phyloP scores from a whole-genome alignment of 2,797 vertebrate genomes.

The Pseudotriccus pelzelni region DNA sequence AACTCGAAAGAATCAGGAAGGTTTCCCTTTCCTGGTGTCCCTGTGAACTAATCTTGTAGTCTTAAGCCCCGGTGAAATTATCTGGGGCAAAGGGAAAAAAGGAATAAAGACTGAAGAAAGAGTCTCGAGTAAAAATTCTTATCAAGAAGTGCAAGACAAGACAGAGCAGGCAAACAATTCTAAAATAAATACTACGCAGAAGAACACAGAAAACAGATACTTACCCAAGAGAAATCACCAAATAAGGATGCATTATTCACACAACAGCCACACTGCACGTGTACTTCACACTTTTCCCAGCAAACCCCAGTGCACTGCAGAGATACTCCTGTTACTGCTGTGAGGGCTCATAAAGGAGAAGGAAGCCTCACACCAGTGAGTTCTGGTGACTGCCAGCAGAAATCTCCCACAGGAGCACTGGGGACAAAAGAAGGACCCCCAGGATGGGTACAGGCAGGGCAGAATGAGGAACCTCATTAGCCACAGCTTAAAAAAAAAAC shows the following conservation, averaged over 20 bases:
- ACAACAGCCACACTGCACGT: not conserved
- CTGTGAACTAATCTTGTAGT: not conserved
- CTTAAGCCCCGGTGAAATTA: not conserved
- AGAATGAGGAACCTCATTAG: not conserved
- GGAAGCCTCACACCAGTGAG: not conserved
- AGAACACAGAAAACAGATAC: not conserved
- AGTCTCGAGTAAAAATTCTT: not conserved
- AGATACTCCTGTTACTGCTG: not conserved
- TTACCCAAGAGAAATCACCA: conserved; percentile 17
- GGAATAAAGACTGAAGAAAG: not conserved
- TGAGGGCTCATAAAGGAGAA: not conserved
- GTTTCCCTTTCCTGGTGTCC: not conserved
- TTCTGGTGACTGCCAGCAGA: not conserved
- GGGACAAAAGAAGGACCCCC: not conserved
- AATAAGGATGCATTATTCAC: not conserved
- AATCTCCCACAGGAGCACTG: not conserved
- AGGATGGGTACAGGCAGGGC: not conserved
- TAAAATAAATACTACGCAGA: not conserved
- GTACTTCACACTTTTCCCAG: not conserved
- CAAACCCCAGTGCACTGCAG: not conserved
- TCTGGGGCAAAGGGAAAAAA: not conserved
- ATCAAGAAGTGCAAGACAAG: not conserved
- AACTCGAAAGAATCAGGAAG: not conserved
- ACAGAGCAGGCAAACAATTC: not conserved
- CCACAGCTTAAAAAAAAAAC: not conserved